phyloP scores from a whole-genome alignment of 2,797 vertebrate species.

The Eurystomus glaucurus region DNA sequence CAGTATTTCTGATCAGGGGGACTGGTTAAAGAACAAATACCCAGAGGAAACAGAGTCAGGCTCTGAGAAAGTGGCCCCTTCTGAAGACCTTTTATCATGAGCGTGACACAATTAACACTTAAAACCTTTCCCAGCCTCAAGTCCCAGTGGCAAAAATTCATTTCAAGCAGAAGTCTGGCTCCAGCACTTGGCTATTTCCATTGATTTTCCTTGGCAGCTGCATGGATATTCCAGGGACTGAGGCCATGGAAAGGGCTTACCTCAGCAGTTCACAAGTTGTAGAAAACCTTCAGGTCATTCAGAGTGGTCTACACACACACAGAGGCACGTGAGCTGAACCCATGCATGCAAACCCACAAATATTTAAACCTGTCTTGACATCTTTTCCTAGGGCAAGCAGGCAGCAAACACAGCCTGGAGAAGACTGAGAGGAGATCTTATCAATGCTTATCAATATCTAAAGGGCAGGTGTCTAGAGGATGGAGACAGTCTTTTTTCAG shows the following conservation, averaged over 20 bases:
- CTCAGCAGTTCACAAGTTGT: not conserved
- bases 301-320: not conserved
- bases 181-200: not conserved
- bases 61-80: not conserved
- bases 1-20: not conserved
- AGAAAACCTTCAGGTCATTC: not conserved
- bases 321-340: not conserved
- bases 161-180: constrained; percentile 32
- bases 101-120: not conserved
- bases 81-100: not conserved
- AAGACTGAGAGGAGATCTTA: no score
- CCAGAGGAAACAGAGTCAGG: not conserved
- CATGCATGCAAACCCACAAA: not conserved
- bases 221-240: not conserved
- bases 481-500: no score
- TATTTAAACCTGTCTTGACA: not conserved
- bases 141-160: not conserved
- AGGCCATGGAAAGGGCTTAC: not conserved
- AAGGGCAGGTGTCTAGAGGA: no score
- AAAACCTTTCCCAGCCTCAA: not conserved
- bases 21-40: not conserved
- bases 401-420: not conserved
- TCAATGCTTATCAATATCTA: no score
- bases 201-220: constrained; percentile 37
- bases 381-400: not conserved